Evolutionary conservation across 2,113 vertebrate genomes (phyloP).

Genomic region (Apodemus sylvaticus): DNA sequence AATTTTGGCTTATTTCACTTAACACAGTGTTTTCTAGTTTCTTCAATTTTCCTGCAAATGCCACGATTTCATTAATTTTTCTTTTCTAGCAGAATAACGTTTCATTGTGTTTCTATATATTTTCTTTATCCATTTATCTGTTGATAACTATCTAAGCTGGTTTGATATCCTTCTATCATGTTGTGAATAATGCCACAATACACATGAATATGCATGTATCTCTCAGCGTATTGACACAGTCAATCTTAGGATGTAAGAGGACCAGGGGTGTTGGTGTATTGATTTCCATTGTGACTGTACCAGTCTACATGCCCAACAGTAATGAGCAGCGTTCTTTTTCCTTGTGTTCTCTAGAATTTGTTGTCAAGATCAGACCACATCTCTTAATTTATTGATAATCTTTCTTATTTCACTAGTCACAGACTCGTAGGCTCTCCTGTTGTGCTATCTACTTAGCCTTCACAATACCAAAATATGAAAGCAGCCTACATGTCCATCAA

Average conservation of each 20-base stretch:
- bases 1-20: not conserved
- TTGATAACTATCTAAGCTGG: not conserved
- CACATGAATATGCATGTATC: not conserved
- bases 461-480: not conserved
- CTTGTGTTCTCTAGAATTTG: not conserved
- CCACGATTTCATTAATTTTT: not conserved
- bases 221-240: too few relatives aligned
- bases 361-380: not conserved
- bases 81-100: not conserved
- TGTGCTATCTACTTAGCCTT: not conserved
- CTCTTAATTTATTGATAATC: not conserved
- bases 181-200: not conserved
- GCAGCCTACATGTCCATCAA: not conserved
- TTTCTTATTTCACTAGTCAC: not conserved
- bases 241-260: not conserved
- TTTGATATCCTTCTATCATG: not conserved
- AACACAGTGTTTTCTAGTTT: not conserved
- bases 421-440: not conserved
- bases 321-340: not conserved
- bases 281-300: not conserved
- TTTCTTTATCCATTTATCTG: not conserved
- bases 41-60: not conserved
- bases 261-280: too few relatives aligned
- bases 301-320: not conserved
- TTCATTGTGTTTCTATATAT: not conserved